phyloP scores from a whole-genome alignment of 1,140 invertebrate species.

The Drosophila pandora region DNA sequence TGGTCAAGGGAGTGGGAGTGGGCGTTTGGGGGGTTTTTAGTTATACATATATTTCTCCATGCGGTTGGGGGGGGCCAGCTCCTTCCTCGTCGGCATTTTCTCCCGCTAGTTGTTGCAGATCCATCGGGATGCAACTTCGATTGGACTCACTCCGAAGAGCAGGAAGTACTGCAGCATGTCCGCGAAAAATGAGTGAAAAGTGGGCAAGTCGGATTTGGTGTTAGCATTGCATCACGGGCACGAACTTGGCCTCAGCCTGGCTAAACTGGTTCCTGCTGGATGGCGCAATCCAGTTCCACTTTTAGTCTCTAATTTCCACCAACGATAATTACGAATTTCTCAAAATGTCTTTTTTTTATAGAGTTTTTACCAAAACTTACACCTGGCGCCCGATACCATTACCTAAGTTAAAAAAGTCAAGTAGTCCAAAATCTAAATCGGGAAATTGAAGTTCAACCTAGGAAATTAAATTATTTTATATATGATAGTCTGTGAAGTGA shows the following conservation, averaged over 20 bases:
- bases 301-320: slow-evolving; percentile 8
- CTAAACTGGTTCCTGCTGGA: slow-evolving; percentile 37
- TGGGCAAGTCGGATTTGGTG: slow-evolving; percentile 60
- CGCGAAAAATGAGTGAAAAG: slow-evolving; percentile 86
- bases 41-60: slow-evolving; percentile 89
- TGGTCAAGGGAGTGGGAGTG: too few species aligned
- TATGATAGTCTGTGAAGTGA: too few species aligned
- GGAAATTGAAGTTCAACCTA: background rate
- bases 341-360: slow-evolving; percentile 36
- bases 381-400: slow-evolving; percentile 76
- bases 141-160: slow-evolving; percentile 87
- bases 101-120: slow-evolving; percentile 85
- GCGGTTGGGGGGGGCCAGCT: slow-evolving; percentile 85
- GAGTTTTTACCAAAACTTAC: slow-evolving; percentile 74
- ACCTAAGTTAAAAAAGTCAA: slow-evolving; percentile 27
- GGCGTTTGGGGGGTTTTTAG: slow-evolving; percentile 45
- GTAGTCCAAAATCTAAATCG: background rate
- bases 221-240: slow-evolving; percentile 68
- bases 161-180: slow-evolving; percentile 86
- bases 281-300: background rate
- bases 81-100: slow-evolving; percentile 89
- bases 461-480: background rate
- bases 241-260: slow-evolving; percentile 65
- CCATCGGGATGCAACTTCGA: slow-evolving; percentile 86
- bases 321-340: background rate